Percentiles rank a stretch among this genome's conserved stretches.
Evolutionary conservation across 2,113 vertebrate genomes (phyloP).

Genomic region (Rousettus leschenaultii): DNA sequence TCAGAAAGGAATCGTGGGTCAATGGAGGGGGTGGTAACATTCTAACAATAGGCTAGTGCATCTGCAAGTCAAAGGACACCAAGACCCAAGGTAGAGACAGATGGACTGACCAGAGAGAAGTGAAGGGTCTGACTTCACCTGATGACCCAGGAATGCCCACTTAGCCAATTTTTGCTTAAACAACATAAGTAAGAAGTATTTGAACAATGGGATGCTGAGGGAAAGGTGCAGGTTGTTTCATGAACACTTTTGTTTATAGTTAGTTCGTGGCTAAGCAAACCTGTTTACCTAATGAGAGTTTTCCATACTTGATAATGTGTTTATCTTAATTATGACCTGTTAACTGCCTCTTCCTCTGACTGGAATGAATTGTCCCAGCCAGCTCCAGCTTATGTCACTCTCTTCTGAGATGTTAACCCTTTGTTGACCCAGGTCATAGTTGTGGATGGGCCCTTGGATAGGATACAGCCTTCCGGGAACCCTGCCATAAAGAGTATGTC

Average conservation of each 20-base stretch:
- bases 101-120: neutral
- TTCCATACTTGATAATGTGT: neutral
- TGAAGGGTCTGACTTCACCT: too few relatives aligned
- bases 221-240: neutral
- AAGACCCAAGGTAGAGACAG: neutral
- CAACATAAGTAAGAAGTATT: neutral
- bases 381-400: neutral
- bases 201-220: neutral
- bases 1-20: neutral
- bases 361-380: neutral
- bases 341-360: neutral
- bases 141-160: neutral
- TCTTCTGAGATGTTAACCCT: neutral
- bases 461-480: neutral
- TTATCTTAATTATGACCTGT: neutral
- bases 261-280: neutral
- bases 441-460: neutral
- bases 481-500: neutral
- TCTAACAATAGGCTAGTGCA: fast-evolving
- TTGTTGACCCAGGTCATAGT: neutral
- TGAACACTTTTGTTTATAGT: neutral
- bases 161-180: neutral
- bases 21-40: too few relatives aligned
- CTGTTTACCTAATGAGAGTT: neutral
- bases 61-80: neutral